phyloP scores from a whole-genome alignment of 2,888 invertebrate species.

The Drosophila mettleri region DNA sequence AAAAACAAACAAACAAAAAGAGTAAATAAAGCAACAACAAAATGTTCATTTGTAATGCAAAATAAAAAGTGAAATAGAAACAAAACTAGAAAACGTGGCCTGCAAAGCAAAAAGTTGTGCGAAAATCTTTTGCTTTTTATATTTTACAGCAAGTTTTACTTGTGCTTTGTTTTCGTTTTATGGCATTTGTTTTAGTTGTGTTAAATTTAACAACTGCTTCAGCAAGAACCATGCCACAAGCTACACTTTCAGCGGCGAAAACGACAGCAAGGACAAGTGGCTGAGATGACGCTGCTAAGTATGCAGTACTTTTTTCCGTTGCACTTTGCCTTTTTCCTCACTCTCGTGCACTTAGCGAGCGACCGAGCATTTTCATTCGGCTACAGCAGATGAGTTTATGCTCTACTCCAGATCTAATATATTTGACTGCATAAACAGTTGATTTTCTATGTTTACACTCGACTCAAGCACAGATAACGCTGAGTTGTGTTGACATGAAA shows the following conservation, averaged over 20 bases:
- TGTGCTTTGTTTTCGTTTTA: constrained; percentile 25
- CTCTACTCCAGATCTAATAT: constrained; percentile 10
- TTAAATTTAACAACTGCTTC: constrained; percentile 62
- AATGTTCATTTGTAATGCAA: constrained; percentile 70
- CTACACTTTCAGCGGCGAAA: constrained; percentile 23
- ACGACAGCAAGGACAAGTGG: constrained; percentile 64
- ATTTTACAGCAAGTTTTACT: constrained; percentile 13
- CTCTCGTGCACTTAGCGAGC: constrained; percentile 5
- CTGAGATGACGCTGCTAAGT: constrained; percentile 62
- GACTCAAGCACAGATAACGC: background rate
- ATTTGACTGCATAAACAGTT: constrained; percentile 26
- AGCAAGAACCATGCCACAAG: constrained; percentile 13
- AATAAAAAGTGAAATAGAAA: constrained; percentile 52
- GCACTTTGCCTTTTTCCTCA: constrained; percentile 19
- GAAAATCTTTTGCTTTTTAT: constrained; percentile 9
- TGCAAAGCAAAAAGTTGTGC: constrained; percentile 25
- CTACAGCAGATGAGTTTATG: constrained; percentile 12
- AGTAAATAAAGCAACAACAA: constrained; percentile 23
- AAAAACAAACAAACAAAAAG: constrained; percentile 1
- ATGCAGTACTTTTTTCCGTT: constrained; percentile 67
- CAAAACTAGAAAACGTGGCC: constrained; percentile 41
- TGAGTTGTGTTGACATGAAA: background rate
- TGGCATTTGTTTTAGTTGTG: constrained; percentile 51
- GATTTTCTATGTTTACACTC: constrained; percentile 11
- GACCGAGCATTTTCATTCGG: background rate